phyloP scores from a whole-genome alignment of 2,113 vertebrate genomes.

The Phaethornis superciliosus region DNA sequence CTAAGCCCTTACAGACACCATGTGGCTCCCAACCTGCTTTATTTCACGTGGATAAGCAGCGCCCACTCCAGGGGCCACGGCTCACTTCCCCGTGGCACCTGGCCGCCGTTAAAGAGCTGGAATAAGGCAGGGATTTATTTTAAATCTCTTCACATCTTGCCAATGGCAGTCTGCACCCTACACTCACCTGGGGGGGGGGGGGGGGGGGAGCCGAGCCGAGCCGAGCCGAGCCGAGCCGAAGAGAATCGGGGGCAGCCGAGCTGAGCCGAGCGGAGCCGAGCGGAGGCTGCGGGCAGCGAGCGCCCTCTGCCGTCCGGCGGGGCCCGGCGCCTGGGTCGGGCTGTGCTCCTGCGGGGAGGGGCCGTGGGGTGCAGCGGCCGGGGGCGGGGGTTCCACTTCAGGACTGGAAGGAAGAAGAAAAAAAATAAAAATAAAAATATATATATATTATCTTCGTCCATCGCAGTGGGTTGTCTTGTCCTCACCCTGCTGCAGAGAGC shows the following conservation, averaged over 20 bases:
- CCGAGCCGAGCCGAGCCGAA: background rate
- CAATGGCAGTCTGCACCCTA: rapidly evolving
- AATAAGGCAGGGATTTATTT: background rate
- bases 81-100: background rate
- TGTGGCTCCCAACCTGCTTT: background rate
- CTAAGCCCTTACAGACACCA: background rate
- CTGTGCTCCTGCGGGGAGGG: too few relatives aligned
- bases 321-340: background rate
- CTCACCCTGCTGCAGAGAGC: rapidly evolving
- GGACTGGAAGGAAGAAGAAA: too few relatives aligned
- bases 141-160: rapidly evolving
- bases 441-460: background rate
- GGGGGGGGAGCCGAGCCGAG: too few relatives aligned
- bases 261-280: background rate
- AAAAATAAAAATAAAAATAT: background rate
- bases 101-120: rapidly evolving
- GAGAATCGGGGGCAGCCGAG: too few relatives aligned
- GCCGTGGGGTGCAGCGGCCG: too few relatives aligned
- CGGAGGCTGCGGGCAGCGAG: background rate
- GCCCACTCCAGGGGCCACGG: rapidly evolving
- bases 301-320: constrained; percentile 2
- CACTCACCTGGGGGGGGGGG: rapidly evolving
- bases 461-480: rapidly evolving
- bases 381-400: background rate
- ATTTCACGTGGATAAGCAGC: rapidly evolving